Base-by-base conservation (phyloP, 1,140 invertebrate species). In the Teleogryllus occipitalis region DNA sequence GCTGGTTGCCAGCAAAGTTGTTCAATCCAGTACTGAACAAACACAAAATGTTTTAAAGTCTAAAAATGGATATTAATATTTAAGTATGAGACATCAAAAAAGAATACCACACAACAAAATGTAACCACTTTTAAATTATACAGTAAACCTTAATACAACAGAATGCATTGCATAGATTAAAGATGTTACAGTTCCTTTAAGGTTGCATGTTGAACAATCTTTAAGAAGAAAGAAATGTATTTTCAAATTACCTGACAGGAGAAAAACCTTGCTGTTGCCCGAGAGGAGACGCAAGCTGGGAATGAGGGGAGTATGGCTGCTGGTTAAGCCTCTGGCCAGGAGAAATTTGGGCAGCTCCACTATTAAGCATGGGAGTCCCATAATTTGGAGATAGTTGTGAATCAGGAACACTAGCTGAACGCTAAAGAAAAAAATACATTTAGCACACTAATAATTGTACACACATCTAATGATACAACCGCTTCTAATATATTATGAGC, bases 331-430 rank as follows among this genome's bases (percentile, higher is more conserved):
- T 80, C 76, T 85, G 81, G 78, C 82, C 81, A 80, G 87, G 82
- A 79, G 84, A 83, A 81, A 84, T 84, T 81, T 84, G 83, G 49
- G 83, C 76, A 46, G 49, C 82, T 7, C 49, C 82, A 74, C 81
- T 77, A 75, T 82, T 83, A 75, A 80, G 27, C 74, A 84, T 77
- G 47, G 80, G 77, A 80, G 80, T 83, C 77, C 81, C 47, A 76
- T 91, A 93, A 83, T 88, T 89, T 48, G 92, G 91, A 82, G 92
- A 93, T 65, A 92, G 87, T 86, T 93, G 92, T 27, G 92, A 90
- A 85, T 94, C 93, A 82, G 92, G 88, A 82, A 93, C 88, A 86
- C 90, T 93, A 48, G 89, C 83, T 47, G 89, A 91, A 81, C 92
- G 88, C 87, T 93, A 87, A 48, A 89, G 86, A 80, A 79, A 14